These are phyloP conservation scores for Nannoperca obscura DNA, from an alignment of 2,797 vertebrate genomes.

Conservation along the genomic window DNA sequence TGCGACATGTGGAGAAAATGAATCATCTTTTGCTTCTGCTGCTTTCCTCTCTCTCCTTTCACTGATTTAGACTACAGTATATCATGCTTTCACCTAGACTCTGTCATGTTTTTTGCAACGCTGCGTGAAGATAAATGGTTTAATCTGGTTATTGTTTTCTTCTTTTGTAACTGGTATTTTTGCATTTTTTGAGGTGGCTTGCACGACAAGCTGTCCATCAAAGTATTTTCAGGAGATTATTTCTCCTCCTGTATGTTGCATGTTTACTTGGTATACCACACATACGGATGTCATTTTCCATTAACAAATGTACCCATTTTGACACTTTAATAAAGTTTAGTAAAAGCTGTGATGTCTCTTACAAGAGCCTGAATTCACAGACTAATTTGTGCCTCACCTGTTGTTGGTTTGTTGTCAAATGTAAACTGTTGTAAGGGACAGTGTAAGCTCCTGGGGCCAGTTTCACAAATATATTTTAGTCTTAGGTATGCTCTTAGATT, in stretches of 20 bases:
- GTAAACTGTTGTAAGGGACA: not conserved
- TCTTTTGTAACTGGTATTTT: not conserved
- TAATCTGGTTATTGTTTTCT: not conserved
- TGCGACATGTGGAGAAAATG: slow-evolving; percentile 1
- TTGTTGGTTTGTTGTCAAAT: not conserved
- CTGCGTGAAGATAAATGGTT: slow-evolving; percentile 6
- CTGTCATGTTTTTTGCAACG: not conserved
- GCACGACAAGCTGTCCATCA: too few relatives aligned
- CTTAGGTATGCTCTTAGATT: not conserved
- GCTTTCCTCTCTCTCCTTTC: not conserved
- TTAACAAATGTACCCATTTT: not conserved
- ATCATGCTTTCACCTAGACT: not conserved
- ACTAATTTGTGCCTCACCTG: not conserved
- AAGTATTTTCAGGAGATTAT: not conserved
- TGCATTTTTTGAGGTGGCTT: not conserved
- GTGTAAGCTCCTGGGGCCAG: not conserved
- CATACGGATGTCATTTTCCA: not conserved
- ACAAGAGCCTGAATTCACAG: not conserved
- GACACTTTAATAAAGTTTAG: not conserved
- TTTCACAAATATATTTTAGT: not conserved
- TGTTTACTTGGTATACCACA: not conserved
- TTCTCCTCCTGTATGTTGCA: not conserved
- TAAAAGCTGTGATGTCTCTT: not conserved
- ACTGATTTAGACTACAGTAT: not conserved
- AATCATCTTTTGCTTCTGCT: not conserved